phyloP scores from a whole-genome alignment of 2,888 invertebrate species.

The Chaetoderma sp. region DNA sequence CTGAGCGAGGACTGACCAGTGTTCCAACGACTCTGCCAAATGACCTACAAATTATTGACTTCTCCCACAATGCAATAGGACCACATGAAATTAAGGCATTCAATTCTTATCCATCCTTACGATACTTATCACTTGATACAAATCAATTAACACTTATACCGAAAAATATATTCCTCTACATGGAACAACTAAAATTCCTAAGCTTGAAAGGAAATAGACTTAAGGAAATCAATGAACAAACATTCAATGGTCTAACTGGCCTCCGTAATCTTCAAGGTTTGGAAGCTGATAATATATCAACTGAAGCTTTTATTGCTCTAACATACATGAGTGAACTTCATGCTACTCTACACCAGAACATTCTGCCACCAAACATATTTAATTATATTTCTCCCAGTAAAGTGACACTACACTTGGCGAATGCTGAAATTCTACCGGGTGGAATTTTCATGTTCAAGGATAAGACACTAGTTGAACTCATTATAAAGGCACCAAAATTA shows the following conservation, averaged over 20 bases:
- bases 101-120: slow-evolving; percentile 19
- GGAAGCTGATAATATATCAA: slow-evolving; percentile 5
- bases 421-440: slow-evolving; percentile 10
- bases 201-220: slow-evolving; percentile 26
- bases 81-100: slow-evolving; percentile 1
- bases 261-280: slow-evolving; percentile 23
- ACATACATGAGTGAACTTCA: slow-evolving; percentile 19
- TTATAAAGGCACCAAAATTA: slow-evolving; percentile 17
- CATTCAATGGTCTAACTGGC: slow-evolving; percentile 22
- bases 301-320: slow-evolving; percentile 17
- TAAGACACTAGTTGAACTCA: slow-evolving; percentile 18
- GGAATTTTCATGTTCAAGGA: slow-evolving; percentile 20
- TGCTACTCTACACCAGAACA: slow-evolving; percentile 8
- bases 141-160: slow-evolving; percentile 16
- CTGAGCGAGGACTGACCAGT: slow-evolving; percentile 11
- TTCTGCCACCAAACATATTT: slow-evolving; percentile 20
- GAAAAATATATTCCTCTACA: slow-evolving; percentile 9
- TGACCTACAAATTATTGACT: slow-evolving; percentile 24
- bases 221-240: slow-evolving; percentile 7
- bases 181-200: slow-evolving; percentile 13
- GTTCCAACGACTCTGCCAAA: slow-evolving; percentile 21
- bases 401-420: slow-evolving; percentile 18
- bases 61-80: slow-evolving; percentile 26
- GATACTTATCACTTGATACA: slow-evolving; percentile 16
- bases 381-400: slow-evolving; percentile 12